phyloP scores from a whole-genome alignment of 2,888 invertebrate species.

The Stictocephala bisonia region DNA sequence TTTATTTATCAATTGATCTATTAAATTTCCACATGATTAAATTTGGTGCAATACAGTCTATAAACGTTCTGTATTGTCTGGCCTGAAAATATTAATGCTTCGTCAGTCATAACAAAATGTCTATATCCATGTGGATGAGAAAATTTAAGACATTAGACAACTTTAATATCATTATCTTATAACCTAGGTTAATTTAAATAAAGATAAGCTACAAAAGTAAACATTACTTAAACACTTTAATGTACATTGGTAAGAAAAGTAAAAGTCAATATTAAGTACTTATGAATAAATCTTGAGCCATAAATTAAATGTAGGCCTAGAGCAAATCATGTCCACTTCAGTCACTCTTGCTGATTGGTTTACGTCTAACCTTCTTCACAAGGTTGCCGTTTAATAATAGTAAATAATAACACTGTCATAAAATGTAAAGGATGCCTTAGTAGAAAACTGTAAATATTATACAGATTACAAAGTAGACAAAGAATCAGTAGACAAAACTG shows the following conservation, averaged over 20 bases:
- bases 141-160: background rate
- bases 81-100: conserved; percentile 9
- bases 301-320: background rate
- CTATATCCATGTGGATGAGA: background rate
- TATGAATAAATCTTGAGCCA: background rate
- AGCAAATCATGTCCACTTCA: conserved; percentile 3
- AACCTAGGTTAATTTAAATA: background rate
- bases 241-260: conserved; percentile 8
- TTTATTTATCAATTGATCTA: too few relatives aligned
- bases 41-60: too few relatives aligned
- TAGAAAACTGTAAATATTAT: too few relatives aligned
- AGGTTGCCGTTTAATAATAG: background rate
- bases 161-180: background rate
- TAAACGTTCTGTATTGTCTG: too few relatives aligned
- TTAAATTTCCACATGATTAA: too few relatives aligned
- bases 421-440: too few relatives aligned
- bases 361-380: background rate
- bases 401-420: too few relatives aligned
- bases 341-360: conserved; percentile 4
- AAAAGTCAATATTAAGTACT: background rate
- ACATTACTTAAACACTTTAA: conserved; percentile 7
- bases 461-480: too few relatives aligned
- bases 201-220: background rate
- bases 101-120: background rate
- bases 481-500: too few relatives aligned